These are phyloP conservation scores for Aleiodes sp. DNA, from an alignment of 1,140 invertebrate species.

Conservation along the genomic window DNA sequence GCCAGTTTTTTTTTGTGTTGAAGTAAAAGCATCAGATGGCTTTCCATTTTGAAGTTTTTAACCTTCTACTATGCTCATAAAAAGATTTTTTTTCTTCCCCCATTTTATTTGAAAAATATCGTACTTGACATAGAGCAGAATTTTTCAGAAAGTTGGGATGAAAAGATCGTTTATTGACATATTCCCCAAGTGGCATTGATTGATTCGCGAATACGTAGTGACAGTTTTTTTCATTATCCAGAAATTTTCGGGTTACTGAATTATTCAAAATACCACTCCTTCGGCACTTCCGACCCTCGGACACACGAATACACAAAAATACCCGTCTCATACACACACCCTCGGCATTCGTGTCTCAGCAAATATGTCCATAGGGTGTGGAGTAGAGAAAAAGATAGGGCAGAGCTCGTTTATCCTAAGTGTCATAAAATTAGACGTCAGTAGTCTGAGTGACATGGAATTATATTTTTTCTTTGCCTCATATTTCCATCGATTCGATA, in stretches of 20 bases:
- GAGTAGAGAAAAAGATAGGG: neutral
- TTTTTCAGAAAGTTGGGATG: too few species aligned
- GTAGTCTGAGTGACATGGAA: neutral
- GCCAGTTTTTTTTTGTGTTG: neutral
- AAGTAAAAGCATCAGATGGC: neutral
- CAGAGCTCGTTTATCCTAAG: neutral
- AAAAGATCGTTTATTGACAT: neutral
- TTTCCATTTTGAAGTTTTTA: slow-evolving; percentile 10
- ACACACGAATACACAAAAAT: neutral
- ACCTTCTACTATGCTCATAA: neutral
- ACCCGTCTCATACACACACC: neutral
- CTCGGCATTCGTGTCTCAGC: neutral
- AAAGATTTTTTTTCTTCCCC: neutral
- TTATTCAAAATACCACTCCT: slow-evolving; percentile 5
- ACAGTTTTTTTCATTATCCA: neutral
- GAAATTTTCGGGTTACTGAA: neutral
- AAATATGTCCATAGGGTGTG: slow-evolving; percentile 11
- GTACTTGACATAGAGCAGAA: too few species aligned
- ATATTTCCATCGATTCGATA: neutral
- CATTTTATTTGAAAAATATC: too few species aligned
- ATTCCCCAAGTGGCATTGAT: neutral
- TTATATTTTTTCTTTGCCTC: neutral
- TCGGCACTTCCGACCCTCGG: neutral
- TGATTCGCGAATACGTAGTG: neutral
- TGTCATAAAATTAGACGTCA: neutral